Base-by-base conservation (phyloP, 30 jellyfish, hydroid and myxozoan species). In the Phacellophora camtschatica region DNA sequence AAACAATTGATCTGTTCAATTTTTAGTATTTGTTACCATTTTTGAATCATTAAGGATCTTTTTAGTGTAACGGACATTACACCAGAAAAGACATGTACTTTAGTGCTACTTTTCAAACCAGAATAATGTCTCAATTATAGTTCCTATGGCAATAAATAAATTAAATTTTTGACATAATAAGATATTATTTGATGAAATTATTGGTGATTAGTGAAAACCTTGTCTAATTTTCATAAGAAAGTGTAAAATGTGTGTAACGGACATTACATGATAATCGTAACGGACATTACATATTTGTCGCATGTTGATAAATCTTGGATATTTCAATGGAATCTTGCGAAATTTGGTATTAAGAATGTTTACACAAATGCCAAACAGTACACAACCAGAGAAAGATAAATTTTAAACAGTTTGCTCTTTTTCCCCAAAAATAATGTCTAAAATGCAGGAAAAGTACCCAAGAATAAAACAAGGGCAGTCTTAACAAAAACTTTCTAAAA, bases 241-340 rank as follows among this genome's bases (percentile, higher is more conserved):
- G 24, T 32, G 55, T 9, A 61, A 61, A 61, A 66, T n/a, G n/a
- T 66, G 36, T 32, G 71, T 66, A 31, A 66, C 70, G 76, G 81
- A 66, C 81, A 66, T 66, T 25, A 29, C 81, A 31, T 75, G 11
- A 6, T 76, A 7, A 13, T 5, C 33, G 81, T 66, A 31, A 66
- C 81, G 70, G 81, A 66, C 76, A 66, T 66, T 66, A 32, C 9
- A 31, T 10, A 10, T 66, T 25, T 66, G 81, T 66, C 70, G 11
- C 25, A 10, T 19, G 5, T 24, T 8, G 4, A 24, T 10, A 61
- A 61, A 23, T n/a, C 30, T 13, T n/a, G 9, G 32, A 61, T 5
- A 19, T 29, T 61, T 23, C 30, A 19, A 6, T 19, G 25, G 25
- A 61, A 61, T 32, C 7, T 10, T 32, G 53, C 11, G 55, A 61